Evolutionary conservation across 2,113 vertebrate species (phyloP).

Genomic region (Synodontis membranacea): DNA sequence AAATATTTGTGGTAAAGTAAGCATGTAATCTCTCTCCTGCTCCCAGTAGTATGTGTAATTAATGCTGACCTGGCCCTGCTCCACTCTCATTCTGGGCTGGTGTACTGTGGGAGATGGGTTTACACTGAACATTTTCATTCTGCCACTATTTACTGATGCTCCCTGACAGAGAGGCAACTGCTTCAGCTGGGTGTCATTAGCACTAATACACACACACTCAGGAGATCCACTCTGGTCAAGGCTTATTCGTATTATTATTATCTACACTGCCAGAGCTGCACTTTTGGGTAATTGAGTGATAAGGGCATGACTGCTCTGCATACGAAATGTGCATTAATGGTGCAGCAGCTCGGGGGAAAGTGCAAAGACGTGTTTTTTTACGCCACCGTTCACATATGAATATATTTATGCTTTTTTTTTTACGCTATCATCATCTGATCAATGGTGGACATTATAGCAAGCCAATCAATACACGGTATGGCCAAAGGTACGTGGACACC

Average conservation of each 20-base stretch:
- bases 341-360: not conserved
- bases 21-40: conserved; percentile 46
- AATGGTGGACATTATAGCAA: not conserved
- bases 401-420: not conserved
- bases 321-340: conserved; percentile 10
- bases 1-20: conserved; percentile 69
- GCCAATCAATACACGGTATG: not conserved
- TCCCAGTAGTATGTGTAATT: conserved; percentile 63
- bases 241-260: conserved; percentile 31
- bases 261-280: conserved; percentile 37
- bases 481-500: not conserved
- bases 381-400: not conserved
- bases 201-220: conserved; percentile 17
- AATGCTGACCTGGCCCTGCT: conserved; percentile 55
- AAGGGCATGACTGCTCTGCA: conserved; percentile 30
- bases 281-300: conserved; percentile 42
- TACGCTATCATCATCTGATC: not conserved
- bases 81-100: conserved; percentile 32
- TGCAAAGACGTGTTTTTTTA: not conserved
- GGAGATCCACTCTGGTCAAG: conserved; percentile 27
- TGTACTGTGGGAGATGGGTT: conserved; percentile 51
- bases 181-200: conserved; percentile 38
- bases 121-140: conserved; percentile 46
- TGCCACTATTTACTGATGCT: conserved; percentile 43
- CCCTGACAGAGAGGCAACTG: conserved; percentile 29